Percentiles rank a stretch among this genome's conserved stretches.
Evolutionary conservation across 2,888 invertebrate species (phyloP).

Genomic region (Acanthosepion esculentum): DNA sequence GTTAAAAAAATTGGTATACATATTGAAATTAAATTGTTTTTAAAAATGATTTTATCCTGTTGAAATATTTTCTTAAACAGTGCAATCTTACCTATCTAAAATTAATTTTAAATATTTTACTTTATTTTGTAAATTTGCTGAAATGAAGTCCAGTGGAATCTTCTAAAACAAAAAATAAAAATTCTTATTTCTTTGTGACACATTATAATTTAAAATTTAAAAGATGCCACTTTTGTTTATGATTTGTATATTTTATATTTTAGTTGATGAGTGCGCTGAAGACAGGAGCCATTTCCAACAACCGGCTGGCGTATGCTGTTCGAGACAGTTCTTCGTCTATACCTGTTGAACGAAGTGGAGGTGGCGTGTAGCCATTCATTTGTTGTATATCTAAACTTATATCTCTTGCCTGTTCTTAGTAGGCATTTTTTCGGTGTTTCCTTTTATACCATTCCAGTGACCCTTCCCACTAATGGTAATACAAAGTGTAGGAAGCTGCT

Average conservation of each 20-base stretch:
- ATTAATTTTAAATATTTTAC: no score
- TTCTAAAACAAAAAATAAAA: neutral
- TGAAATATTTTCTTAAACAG: no score
- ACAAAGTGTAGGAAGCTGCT: neutral
- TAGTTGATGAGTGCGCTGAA: constrained; percentile 99
- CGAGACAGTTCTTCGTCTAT: constrained; percentile 86
- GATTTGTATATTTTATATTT: constrained; percentile 60
- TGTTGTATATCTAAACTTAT: constrained; percentile 7
- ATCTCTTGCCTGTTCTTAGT: neutral
- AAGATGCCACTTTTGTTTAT: neutral
- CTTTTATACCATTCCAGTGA: neutral
- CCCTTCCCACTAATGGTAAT: neutral
- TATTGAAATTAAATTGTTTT: no score
- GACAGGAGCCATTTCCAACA: constrained; percentile 95
- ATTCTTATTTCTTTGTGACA: neutral
- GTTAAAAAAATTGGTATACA: no score
- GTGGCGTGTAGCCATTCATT: constrained; percentile 82
- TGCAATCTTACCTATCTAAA: no score
- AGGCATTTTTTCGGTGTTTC: neutral
- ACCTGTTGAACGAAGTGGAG: constrained; percentile 92
- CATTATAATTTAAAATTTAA: no score
- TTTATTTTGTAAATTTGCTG: neutral
- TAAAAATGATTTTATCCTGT: no score
- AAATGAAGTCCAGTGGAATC: neutral
- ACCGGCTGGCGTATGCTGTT: constrained; percentile 94